Conservation (phyloP, 2,113 vertebrate genomes). For the Gallinago undulata region DNA sequence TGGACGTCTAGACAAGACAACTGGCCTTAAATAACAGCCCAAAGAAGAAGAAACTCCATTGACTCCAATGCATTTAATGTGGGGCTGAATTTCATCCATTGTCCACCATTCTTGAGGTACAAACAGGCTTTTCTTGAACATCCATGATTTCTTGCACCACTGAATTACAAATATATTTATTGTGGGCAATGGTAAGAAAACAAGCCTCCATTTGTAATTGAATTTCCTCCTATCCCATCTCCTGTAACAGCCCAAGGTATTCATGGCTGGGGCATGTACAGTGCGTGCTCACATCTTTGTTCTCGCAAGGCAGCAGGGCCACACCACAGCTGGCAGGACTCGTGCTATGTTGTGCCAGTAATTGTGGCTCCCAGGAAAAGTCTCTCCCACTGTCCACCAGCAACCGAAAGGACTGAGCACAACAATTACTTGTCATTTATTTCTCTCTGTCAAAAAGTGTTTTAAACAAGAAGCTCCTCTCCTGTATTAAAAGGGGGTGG, state of each 20-base stretch:
- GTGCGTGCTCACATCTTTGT: constrained; percentile 27
- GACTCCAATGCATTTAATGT: not conserved
- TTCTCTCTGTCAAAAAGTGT: not conserved
- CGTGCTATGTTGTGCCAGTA: constrained; percentile 40
- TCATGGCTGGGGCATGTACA: constrained; percentile 1
- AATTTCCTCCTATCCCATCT: not conserved
- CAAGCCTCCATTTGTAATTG: constrained; percentile 6
- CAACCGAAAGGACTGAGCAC: not conserved
- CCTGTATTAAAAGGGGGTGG: not conserved
- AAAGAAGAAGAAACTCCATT: not conserved
- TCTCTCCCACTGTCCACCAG: constrained; percentile 1
- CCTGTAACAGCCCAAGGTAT: constrained; percentile 39
- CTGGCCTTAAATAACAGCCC: not conserved
- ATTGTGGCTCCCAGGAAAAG: constrained; percentile 39
- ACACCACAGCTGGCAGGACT: constrained; percentile 3
- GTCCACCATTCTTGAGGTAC: not conserved
- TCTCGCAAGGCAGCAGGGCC: not conserved
- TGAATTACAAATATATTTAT: constrained; percentile 59
- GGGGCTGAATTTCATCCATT: constrained; percentile 41
- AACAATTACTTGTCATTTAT: constrained; percentile 5
- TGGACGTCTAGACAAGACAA: not conserved
- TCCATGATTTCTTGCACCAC: constrained; percentile 33
- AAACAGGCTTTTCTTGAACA: constrained; percentile 43
- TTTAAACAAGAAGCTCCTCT: not conserved
- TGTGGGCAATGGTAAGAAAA: constrained; percentile 56